Conservation (phyloP, 1,140 invertebrate species). For the Frieseomelitta varia region DNA sequence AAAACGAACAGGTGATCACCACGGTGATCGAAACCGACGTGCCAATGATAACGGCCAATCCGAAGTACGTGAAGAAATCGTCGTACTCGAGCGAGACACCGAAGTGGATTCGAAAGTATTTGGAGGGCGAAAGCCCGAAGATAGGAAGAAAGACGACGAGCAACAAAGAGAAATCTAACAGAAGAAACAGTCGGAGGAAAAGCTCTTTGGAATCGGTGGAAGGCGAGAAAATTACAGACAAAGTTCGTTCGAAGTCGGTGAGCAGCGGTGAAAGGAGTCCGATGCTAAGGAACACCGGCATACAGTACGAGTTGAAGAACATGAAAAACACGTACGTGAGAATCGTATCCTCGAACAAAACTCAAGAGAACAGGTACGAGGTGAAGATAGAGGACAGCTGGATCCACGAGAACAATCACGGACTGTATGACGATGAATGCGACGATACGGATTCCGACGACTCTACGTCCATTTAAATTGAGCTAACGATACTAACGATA, state of each 20-base stretch:
- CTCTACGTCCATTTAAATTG: slow-evolving; percentile 77
- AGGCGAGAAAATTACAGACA: slow-evolving; percentile 52
- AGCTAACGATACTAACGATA: background rate
- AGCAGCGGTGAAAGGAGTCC: slow-evolving; percentile 46
- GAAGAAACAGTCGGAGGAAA: slow-evolving; percentile 51
- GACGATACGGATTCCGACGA: slow-evolving; percentile 75
- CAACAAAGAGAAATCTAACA: slow-evolving; percentile 56
- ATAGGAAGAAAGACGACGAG: slow-evolving; percentile 29
- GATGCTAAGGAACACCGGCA: background rate
- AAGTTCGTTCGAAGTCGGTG: slow-evolving; percentile 58
- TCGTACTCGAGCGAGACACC: slow-evolving; percentile 75
- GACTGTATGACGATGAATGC: slow-evolving; percentile 66
- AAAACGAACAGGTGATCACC: slow-evolving; percentile 78
- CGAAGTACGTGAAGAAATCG: slow-evolving; percentile 75
- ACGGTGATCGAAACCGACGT: slow-evolving; percentile 78
- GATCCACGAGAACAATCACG: slow-evolving; percentile 62
- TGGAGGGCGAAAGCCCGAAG: slow-evolving; percentile 68
- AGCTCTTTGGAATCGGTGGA: slow-evolving; percentile 58
- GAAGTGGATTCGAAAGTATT: slow-evolving; percentile 77
- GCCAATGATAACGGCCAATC: slow-evolving; percentile 71
- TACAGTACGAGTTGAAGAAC: slow-evolving; percentile 41
- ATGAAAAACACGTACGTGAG: slow-evolving; percentile 70
- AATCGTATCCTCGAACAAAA: slow-evolving; percentile 69
- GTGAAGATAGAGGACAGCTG: slow-evolving; percentile 69
- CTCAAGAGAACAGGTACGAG: slow-evolving; percentile 67